Percentiles rank a stretch among this genome's conserved stretches.
Evolutionary conservation across 2,888 invertebrate genomes (phyloP).

Genomic region (Drymonia ruficornis): DNA sequence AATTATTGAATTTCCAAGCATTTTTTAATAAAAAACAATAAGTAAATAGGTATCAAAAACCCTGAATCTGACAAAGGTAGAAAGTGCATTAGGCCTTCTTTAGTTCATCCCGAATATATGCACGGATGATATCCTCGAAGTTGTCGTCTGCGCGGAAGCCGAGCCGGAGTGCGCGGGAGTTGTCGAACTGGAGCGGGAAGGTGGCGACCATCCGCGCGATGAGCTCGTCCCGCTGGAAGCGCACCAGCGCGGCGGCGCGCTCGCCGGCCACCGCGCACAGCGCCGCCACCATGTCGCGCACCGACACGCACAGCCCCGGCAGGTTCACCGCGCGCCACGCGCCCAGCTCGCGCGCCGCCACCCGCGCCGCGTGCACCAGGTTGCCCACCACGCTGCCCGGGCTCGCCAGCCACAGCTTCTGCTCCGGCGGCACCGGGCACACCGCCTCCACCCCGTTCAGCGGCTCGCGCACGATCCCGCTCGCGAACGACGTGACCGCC

Average conservation of each 20-base stretch:
- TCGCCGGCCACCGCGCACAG: conserved; percentile 59
- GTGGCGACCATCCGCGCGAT: conserved; percentile 58
- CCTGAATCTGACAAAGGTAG: background rate
- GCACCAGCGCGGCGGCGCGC: conserved; percentile 50
- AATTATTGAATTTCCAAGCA: too few species aligned
- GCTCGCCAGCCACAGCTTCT: conserved; percentile 64
- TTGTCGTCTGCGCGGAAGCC: conserved; percentile 61
- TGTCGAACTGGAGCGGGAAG: conserved; percentile 64
- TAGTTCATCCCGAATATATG: conserved; percentile 51
- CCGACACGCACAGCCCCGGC: conserved; percentile 65
- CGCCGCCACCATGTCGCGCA: conserved; percentile 58
- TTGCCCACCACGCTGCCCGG: conserved; percentile 60
- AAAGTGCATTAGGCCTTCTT: conserved; percentile 19
- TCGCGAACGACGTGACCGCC: conserved; percentile 75
- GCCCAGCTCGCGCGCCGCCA: conserved; percentile 48
- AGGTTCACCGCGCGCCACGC: conserved; percentile 59
- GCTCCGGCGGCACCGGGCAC: conserved; percentile 60
- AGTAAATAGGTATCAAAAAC: too few species aligned
- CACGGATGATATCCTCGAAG: conserved; percentile 59
- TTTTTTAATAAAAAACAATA: too few species aligned
- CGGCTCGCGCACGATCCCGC: conserved; percentile 71
- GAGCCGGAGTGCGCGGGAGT: conserved; percentile 54
- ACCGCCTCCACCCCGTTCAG: conserved; percentile 51
- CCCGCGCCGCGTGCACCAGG: conserved; percentile 55
- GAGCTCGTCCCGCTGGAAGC: conserved; percentile 49